Evolutionary conservation across 2,113 vertebrate genomes (phyloP).

Genomic region (Jaculus jaculus): DNA sequence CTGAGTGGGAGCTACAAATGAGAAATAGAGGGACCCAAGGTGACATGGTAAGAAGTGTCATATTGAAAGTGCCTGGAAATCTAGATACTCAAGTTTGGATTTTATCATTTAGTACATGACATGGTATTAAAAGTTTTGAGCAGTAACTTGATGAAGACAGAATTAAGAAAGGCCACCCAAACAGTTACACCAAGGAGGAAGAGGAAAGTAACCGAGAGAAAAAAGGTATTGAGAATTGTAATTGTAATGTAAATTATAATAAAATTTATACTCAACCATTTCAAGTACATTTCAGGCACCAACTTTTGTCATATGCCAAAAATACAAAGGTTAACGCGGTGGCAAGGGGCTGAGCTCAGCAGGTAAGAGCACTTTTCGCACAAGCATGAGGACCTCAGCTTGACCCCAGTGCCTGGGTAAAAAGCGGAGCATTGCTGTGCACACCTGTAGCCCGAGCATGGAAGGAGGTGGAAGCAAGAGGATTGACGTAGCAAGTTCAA

Average conservation of each 20-base stretch:
- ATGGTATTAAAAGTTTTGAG: not conserved
- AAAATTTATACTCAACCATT: not conserved
- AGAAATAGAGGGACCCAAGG: not conserved
- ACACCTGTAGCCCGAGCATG: too few relatives aligned
- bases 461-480: too few relatives aligned
- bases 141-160: not conserved
- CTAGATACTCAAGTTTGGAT: not conserved
- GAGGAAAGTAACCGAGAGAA: not conserved
- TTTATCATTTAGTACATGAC: not conserved
- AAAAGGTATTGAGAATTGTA: not conserved
- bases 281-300: not conserved
- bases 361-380: too few relatives aligned
- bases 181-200: not conserved
- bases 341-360: too few relatives aligned
- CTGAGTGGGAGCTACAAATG: not conserved
- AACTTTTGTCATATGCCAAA: not conserved
- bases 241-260: not conserved
- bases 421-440: too few relatives aligned
- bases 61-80: not conserved
- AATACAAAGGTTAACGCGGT: not conserved
- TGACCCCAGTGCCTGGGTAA: too few relatives aligned
- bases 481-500: too few relatives aligned
- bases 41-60: not conserved
- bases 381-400: too few relatives aligned
- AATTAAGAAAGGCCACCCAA: not conserved